Evolutionary conservation across 2,888 invertebrate species (phyloP), one percentile per base, ranked within the genome.

Genomic region (Quadroppia sp.): DNA sequence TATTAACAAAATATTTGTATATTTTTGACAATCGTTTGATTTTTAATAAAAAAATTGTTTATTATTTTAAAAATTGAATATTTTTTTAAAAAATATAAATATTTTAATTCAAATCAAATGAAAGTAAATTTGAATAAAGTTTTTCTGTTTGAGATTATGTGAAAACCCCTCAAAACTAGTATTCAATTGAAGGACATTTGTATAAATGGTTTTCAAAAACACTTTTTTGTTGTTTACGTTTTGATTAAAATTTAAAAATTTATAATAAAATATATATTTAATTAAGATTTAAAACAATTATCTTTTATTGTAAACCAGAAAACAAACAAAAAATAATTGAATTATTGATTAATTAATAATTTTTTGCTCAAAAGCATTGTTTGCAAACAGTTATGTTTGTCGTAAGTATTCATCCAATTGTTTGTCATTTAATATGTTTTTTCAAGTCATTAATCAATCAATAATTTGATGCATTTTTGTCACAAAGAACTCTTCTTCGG

Each of bases 371-470:
- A n/a, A n/a, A n/a, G n/a, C n/a, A n/a, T n/a, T n/a, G n/a, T n/a
- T n/a, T n/a, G n/a, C n/a, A n/a, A n/a, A n/a, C n/a, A 69, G 69
- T 25, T 0, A 69, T 69, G 69, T 69, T 69, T 69, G 69, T 45
- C 69, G 69, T 69, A 69, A 69, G 69, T 69, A 64, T n/a, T 36
- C 30, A 64, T 59, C 17, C 50, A 56, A 15, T 53, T 25, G 15
- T 17, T 30, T 53, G 1, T 3, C 9, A 25, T 15, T 56, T 56
- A 28, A 15, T 28, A 11, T 17, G 25, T 23, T 25, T 53, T 45
- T 45, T 45, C 17, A 45, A 7, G 6, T 45, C 45, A 45, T 15
- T 23, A 56, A 30, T 56, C 11, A 56, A 56, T 56, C 23, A 53
- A 25, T 53, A 23, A 23, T 28, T 11, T 20, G 61, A 13, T 45